These are phyloP conservation scores for Neosilurus mollespiculum DNA, from an alignment of 2,797 vertebrate species.

Conservation along the genomic window DNA sequence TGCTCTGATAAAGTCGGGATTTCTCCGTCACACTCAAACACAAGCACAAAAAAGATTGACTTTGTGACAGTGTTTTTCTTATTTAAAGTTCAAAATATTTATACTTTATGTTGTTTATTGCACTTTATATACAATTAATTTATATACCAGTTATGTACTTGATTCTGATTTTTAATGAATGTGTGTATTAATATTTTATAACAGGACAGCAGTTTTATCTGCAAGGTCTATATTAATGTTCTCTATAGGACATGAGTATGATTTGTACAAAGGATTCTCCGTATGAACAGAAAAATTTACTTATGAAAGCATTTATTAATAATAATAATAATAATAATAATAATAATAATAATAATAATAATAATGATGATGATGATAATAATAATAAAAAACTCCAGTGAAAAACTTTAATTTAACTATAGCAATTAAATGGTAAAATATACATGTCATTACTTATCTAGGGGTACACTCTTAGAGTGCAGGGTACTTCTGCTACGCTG, in stretches of 20 bases:
- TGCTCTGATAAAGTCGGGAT: not conserved
- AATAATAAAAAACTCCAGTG: no score
- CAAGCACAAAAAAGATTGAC: not conserved
- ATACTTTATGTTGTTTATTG: not conserved
- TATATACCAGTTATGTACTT: not conserved
- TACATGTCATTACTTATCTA: no score
- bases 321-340: no score
- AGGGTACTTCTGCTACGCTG: no score
- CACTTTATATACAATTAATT: not conserved
- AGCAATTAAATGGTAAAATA: no score
- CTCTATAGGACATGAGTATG: not conserved
- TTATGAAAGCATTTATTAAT: not conserved
- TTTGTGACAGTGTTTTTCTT: not conserved
- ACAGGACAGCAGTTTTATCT: not conserved
- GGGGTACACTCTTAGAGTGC: no score
- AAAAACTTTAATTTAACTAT: no score
- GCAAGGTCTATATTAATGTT: not conserved
- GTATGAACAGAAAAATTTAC: not conserved
- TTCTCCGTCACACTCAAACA: not conserved
- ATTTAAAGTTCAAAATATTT: not conserved
- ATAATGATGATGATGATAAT: no score
- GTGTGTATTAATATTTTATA: not conserved
- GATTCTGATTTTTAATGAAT: not conserved
- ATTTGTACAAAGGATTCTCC: not conserved
- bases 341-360: no score